These are phyloP conservation scores for Euclidia mi DNA, from an alignment of 2,888 invertebrate species.

Conservation along the genomic window DNA sequence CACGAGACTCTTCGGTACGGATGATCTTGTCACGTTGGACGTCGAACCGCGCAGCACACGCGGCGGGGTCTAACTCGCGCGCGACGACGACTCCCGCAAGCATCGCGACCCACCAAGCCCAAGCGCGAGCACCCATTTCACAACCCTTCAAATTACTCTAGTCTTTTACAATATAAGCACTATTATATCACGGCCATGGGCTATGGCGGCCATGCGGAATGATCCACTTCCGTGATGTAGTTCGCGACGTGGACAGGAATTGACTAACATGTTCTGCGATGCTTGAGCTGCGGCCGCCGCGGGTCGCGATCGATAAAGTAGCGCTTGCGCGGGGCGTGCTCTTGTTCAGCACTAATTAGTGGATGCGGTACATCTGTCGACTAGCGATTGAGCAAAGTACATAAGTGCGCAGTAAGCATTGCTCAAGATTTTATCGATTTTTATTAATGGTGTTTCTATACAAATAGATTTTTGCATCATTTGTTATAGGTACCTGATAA, in stretches of 20 bases:
- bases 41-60: conserved; percentile 94
- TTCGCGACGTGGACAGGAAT: conserved; percentile 10
- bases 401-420: too few species aligned
- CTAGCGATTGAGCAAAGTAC: too few species aligned
- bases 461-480: too few species aligned
- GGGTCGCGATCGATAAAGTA: conserved; percentile 61
- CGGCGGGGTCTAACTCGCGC: conserved; percentile 91
- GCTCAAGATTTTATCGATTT: too few species aligned
- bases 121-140: conserved; percentile 42
- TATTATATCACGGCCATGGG: conserved; percentile 1
- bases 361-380: conserved; percentile 12
- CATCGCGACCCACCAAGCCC: conserved; percentile 62
- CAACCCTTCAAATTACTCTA: neutral
- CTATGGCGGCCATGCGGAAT: conserved; percentile 17
- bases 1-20: conserved; percentile 96
- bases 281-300: conserved; percentile 6
- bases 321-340: conserved; percentile 62
- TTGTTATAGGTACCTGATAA: too few species aligned
- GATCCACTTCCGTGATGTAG: conserved; percentile 12
- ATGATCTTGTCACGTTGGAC: conserved; percentile 97
- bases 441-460: too few species aligned
- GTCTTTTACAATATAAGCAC: neutral
- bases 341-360: neutral
- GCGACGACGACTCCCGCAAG: conserved; percentile 68
- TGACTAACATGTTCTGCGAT: conserved; percentile 22